Conservation (phyloP, 2,888 invertebrate genomes). For the Heliconius hortense region DNA sequence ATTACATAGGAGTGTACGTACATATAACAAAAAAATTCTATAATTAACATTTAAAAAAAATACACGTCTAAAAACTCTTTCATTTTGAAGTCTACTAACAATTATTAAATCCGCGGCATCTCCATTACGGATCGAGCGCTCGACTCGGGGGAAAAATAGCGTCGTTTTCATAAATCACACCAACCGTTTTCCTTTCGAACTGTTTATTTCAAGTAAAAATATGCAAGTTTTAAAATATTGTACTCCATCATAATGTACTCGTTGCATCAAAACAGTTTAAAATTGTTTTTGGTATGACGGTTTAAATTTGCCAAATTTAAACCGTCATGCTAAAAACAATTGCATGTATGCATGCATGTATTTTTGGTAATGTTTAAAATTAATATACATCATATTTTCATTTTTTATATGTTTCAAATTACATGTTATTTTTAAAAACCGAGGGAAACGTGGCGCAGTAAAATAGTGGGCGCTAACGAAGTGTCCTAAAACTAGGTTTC, state of each 20-base stretch:
- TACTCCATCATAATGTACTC: conserved; percentile 16
- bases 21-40: neutral
- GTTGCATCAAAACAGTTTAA: conserved; percentile 5
- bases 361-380: neutral
- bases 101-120: conserved; percentile 37
- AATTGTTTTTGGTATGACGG: neutral
- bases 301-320: neutral
- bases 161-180: conserved; percentile 41
- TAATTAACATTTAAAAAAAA: neutral
- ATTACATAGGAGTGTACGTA: too few species aligned
- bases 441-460: too few species aligned
- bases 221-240: conserved; percentile 33
- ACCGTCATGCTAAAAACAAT: too few species aligned
- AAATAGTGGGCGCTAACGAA: too few species aligned
- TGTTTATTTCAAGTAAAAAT: conserved; percentile 39
- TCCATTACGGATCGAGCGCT: conserved; percentile 36
- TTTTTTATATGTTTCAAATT: too few species aligned
- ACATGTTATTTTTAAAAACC: too few species aligned
- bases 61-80: conserved; percentile 26
- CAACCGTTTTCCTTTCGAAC: conserved; percentile 38
- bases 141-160: conserved; percentile 38
- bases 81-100: conserved; percentile 30
- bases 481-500: neutral
- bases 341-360: neutral
- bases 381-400: too few species aligned